Base-by-base conservation (phyloP, 2,113 vertebrate genomes). In the Ctenomys sociabilis region DNA sequence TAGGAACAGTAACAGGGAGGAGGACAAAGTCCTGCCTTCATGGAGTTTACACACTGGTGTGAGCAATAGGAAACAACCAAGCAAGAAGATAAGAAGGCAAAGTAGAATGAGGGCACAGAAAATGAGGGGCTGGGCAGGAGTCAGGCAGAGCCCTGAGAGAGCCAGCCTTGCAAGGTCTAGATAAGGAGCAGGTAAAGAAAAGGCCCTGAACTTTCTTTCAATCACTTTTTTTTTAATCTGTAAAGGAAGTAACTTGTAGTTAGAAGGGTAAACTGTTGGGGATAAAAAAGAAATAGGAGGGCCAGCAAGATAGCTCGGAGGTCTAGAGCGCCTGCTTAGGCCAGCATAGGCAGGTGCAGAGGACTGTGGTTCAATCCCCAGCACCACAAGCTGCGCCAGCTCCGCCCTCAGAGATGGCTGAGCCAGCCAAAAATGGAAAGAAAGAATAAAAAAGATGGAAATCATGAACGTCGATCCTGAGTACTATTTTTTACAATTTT, bases 401-500 rank as follows among this genome's bases (percentile, higher is more conserved):
- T 12, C 52, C 13, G 52, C 54, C 54, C 54, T 57, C 54, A 57
- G 54, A 14, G 54, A 17, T 14, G 16, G 54, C 54, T 57, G 54
- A 57, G 54, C 54, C 17, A 16, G 54, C 54, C 54, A 57, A 57
- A 57, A 57, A 57, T 19, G 2, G 13, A 54, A 54, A 54, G 13
- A 54, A 16, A n/a, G n/a, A 70, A 24, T 24, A 63, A 57, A 32
- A 85, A 88, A 88, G 49, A 17, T 75, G 11, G 54, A 26, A 88
- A 92, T 91, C 24, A 37, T 80, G 21, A 49, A 89, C 16, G 14
- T 82, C n/a, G 80, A 35, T 35, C 5, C 5, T 75, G 26, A 82
- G 13, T 40, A 87, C 37, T 96, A 3, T 88, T 64, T 64, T 92
- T 92, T 45, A 77, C 16, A 63, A 54, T 89, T 95, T 85, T 89